Percentiles rank a stretch among this genome's conserved stretches.
Evolutionary conservation across 2,888 invertebrate genomes (phyloP).

Genomic region (Anoncus sp.): DNA sequence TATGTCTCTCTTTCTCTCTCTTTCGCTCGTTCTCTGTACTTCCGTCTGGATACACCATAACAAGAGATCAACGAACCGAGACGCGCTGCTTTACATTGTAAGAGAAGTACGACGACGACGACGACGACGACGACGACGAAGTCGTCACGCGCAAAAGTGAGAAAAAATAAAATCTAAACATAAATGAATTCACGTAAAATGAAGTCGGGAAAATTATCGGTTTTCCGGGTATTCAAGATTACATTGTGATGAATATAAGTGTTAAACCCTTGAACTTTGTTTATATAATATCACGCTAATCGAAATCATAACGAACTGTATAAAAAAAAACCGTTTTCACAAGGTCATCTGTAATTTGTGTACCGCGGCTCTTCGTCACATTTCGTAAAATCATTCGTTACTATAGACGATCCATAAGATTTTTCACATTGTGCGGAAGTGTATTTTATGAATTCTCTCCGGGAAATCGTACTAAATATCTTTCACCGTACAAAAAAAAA

Average conservation of each 20-base stretch:
- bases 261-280: too few species aligned
- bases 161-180: conserved; percentile 23
- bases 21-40: conserved; percentile 30
- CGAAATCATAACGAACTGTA: too few species aligned
- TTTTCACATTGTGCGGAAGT: not conserved
- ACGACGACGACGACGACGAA: conserved; percentile 6
- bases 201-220: not conserved
- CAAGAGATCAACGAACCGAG: conserved; percentile 59
- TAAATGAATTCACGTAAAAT: conserved; percentile 6
- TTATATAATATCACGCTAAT: too few species aligned
- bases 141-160: conserved; percentile 20
- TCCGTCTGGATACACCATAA: conserved; percentile 50
- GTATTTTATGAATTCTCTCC: not conserved
- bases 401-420: too few species aligned
- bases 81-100: conserved; percentile 37
- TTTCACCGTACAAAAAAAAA: not conserved
- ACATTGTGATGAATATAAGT: not conserved
- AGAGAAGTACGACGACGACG: conserved; percentile 8
- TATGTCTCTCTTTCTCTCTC: not conserved
- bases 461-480: not conserved
- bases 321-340: too few species aligned
- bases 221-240: not conserved
- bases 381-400: too few species aligned
- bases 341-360: too few species aligned
- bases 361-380: too few species aligned